Evolutionary conservation across 2,888 invertebrate species (phyloP).

Genomic region (Agapetus fuscipes): DNA sequence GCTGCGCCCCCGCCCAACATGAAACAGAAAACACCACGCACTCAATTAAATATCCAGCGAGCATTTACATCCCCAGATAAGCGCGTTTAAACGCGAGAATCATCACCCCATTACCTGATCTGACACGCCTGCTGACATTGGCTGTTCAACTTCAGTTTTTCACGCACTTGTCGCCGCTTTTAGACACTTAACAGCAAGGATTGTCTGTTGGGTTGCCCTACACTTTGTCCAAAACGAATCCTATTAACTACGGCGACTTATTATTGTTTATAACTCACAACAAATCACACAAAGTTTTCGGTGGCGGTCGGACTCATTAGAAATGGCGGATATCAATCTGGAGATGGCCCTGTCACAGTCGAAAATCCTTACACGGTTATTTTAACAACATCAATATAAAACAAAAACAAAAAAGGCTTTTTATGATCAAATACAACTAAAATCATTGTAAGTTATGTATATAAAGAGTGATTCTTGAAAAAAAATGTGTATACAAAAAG

Average conservation of each 20-base stretch:
- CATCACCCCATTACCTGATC: slow-evolving; percentile 58
- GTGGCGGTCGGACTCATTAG: neutral
- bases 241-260: slow-evolving; percentile 32
- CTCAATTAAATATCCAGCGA: slow-evolving; percentile 23
- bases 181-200: slow-evolving; percentile 37
- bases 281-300: slow-evolving; percentile 9
- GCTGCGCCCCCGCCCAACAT: slow-evolving; percentile 49
- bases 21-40: slow-evolving; percentile 43
- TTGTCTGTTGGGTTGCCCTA: slow-evolving; percentile 45
- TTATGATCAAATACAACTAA: too few relatives aligned
- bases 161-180: slow-evolving; percentile 42
- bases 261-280: slow-evolving; percentile 32
- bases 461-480: too few relatives aligned
- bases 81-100: slow-evolving; percentile 1
- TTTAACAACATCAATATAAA: too few relatives aligned
- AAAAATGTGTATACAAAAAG: too few relatives aligned
- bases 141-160: slow-evolving; percentile 53
- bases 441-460: too few relatives aligned
- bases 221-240: slow-evolving; percentile 36
- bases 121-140: slow-evolving; percentile 89
- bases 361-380: too few relatives aligned
- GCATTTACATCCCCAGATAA: slow-evolving; percentile 20
- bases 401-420: too few relatives aligned
- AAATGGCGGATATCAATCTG: slow-evolving; percentile 16
- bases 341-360: too few relatives aligned